phyloP scores from a whole-genome alignment of 2,888 invertebrate genomes.

The Perizoma flavofasciatum region DNA sequence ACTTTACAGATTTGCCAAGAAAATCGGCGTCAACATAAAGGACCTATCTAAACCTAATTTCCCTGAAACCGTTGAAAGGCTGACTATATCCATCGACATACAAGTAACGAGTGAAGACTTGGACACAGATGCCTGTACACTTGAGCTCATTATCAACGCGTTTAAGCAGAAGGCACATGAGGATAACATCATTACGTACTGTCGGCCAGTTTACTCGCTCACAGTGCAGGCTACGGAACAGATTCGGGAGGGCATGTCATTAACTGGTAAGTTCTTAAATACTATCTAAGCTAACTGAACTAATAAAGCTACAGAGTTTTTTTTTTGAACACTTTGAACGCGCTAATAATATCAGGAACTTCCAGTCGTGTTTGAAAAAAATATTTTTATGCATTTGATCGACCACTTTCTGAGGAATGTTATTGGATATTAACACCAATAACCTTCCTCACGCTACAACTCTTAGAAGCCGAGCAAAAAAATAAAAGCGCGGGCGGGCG shows the following conservation, averaged over 20 bases:
- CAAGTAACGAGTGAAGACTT: constrained; percentile 70
- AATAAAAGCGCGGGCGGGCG: no score
- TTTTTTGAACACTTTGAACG: no score
- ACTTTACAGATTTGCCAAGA: constrained; percentile 70
- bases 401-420: no score
- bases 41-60: constrained; percentile 71
- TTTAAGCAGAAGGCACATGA: constrained; percentile 87
- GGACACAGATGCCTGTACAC: constrained; percentile 84
- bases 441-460: no score
- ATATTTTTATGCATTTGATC: no score
- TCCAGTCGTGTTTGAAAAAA: no score
- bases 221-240: constrained; percentile 88
- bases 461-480: no score
- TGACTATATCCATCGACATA: constrained; percentile 51
- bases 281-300: no score
- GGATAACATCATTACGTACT: constrained; percentile 88
- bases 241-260: constrained; percentile 82
- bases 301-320: no score
- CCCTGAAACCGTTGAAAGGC: constrained; percentile 60
- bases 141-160: constrained; percentile 89
- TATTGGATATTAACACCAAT: no score
- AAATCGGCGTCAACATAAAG: constrained; percentile 68
- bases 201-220: constrained; percentile 89
- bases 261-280: constrained; percentile 81
- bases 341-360: no score